Conservation (phyloP, 1,140 invertebrate species). For the Leptopilina boulardi region DNA sequence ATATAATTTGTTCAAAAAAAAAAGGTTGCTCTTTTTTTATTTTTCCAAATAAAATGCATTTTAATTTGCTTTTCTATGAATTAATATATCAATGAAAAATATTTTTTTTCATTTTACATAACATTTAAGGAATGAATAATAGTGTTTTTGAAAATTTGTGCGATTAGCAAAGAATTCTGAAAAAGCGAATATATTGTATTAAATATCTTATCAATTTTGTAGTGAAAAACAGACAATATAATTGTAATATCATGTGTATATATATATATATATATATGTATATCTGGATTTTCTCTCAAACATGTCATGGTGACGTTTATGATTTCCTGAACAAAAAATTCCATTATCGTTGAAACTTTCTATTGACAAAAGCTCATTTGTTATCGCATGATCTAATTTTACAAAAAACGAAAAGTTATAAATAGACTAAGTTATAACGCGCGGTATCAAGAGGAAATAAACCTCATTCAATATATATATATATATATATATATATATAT, state of each 20-base stretch:
- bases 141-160: no score
- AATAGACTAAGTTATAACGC: neutral
- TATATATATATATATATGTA: no score
- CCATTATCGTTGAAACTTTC: slow-evolving; percentile 20
- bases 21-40: no score
- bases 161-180: no score
- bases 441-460: slow-evolving; percentile 15
- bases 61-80: no score
- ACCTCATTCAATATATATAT: slow-evolving; percentile 14
- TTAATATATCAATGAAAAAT: no score
- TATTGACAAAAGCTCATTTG: slow-evolving; percentile 15
- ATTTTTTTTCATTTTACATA: no score
- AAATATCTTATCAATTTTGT: neutral
- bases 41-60: no score
- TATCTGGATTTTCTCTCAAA: slow-evolving; percentile 7
- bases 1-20: no score
- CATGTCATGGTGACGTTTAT: slow-evolving; percentile 7
- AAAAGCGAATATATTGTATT: no score
- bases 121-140: no score
- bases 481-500: no score
- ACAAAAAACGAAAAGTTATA: slow-evolving; percentile 5
- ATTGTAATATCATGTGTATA: neutral
- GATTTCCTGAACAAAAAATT: slow-evolving; percentile 29
- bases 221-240: slow-evolving; percentile 7
- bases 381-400: slow-evolving; percentile 22